Percentiles rank a stretch among this genome's conserved stretches.
phyloP scores from a whole-genome alignment of 1,140 invertebrate genomes.

The Aphaenogaster floridana region DNA sequence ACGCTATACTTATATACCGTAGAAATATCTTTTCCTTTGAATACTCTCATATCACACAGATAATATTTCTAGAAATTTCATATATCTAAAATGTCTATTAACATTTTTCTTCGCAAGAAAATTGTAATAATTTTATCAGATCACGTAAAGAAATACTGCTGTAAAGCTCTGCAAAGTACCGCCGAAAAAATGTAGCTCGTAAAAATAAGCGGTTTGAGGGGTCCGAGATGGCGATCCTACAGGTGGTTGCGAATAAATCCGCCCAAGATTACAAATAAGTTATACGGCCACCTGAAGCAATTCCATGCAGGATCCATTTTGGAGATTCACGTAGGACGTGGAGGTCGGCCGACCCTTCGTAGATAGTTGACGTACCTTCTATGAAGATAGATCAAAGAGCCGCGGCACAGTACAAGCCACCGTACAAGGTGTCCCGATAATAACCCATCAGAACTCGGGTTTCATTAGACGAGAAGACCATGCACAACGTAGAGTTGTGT shows the following conservation, averaged over 20 bases:
- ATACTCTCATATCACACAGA: neutral
- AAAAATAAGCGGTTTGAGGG: neutral
- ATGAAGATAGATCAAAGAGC: constrained; percentile 66
- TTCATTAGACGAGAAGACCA: constrained; percentile 62
- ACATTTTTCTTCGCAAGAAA: neutral
- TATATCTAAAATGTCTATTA: constrained; percentile 1
- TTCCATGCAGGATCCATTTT: constrained; percentile 21
- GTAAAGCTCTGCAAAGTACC: neutral
- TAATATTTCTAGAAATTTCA: neutral
- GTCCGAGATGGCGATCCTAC: constrained; percentile 49
- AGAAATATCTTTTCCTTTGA: neutral
- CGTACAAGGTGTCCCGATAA: constrained; percentile 52
- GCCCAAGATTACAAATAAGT: constrained; percentile 40
- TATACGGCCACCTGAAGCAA: constrained; percentile 15
- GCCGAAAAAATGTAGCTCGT: neutral
- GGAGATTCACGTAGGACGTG: neutral
- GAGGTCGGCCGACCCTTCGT: neutral
- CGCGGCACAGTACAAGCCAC: neutral
- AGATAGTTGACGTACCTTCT: neutral
- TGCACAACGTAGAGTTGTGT: constrained; percentile 3
- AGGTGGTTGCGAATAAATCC: constrained; percentile 68
- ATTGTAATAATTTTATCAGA: neutral
- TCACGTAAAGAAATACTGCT: too few species aligned
- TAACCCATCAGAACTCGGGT: constrained; percentile 14
- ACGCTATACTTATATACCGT: neutral